Base-by-base conservation (phyloP, 2,888 invertebrate genomes). In the Xestia xanthographa region DNA sequence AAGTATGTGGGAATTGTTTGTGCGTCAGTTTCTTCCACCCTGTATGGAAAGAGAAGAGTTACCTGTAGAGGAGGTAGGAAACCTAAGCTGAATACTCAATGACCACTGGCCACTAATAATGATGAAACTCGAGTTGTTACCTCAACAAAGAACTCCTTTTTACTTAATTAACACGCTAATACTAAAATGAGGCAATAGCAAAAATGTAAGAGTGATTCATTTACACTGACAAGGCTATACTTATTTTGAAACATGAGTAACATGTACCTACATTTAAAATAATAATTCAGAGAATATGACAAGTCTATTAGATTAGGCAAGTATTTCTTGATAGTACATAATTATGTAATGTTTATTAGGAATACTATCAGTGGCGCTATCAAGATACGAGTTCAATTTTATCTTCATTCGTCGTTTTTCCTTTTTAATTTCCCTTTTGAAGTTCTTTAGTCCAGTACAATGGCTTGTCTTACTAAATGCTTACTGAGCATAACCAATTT, bases 241-340 rank as follows among this genome's bases (percentile, higher is more conserved):
- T 77, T 78, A 85, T 85, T 85, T 80, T 75, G 75, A 79, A 86
- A 83, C 66, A 75, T 84, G 84, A 83, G 72, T 79, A 82, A 86
- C 56, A 56, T 69, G 45, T 41, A 63, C n/a, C n/a, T n/a, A n/a
- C n/a, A 66, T 72, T 66, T 62, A 78, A 77, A 81, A 68, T 84
- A 69, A 79, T 48, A 74, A 66, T 86, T 66, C 69, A 60, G 9
- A 77, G 78, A 85, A 82, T 70, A 45, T 66, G 68, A 56, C 14
- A n/a, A 20, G 26, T 60, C 29, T 48, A 45, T 48, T 72, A 63
- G 22, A 48, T 69, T 70, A 63, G 38, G 41, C 48, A 66, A 56
- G 66, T 72, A 75, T 58, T 79, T 74, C 58, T 50, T 66, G 56
- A 66, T 60, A 60, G 9, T 43, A 50, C 14, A 50, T 9, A 38